phyloP scores from a whole-genome alignment of 2,888 invertebrate species.

The Eupithecia subumbrata region DNA sequence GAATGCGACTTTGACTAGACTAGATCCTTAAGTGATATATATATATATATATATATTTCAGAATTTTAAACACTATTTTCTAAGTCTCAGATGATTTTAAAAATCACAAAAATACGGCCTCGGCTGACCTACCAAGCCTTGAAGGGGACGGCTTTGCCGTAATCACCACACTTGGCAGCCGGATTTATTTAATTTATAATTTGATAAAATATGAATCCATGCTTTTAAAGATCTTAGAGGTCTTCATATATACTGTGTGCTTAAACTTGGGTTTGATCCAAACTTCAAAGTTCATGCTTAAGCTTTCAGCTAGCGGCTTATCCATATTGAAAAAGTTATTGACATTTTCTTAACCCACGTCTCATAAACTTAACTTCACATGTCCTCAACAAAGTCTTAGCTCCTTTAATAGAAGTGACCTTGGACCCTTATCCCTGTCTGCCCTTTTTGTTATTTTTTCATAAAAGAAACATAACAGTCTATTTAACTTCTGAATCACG shows the following conservation, averaged over 20 bases:
- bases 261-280: slow-evolving; percentile 1
- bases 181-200: not conserved
- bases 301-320: slow-evolving; percentile 30
- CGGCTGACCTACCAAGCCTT: too few relatives aligned
- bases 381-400: slow-evolving; percentile 39
- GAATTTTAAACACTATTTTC: too few relatives aligned
- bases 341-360: slow-evolving; percentile 38
- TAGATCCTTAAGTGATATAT: too few relatives aligned
- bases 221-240: not conserved
- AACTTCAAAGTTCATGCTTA: slow-evolving; percentile 16
- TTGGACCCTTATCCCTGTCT: slow-evolving; percentile 35
- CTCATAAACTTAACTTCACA: slow-evolving; percentile 35
- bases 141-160: too few relatives aligned
- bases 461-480: slow-evolving; percentile 30
- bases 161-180: too few relatives aligned
- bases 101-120: too few relatives aligned
- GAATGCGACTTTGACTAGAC: too few relatives aligned
- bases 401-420: slow-evolving; percentile 35
- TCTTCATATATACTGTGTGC: not conserved
- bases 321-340: slow-evolving; percentile 41
- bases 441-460: slow-evolving; percentile 37
- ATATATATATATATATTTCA: too few relatives aligned
- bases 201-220: not conserved
- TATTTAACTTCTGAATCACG: slow-evolving; percentile 31
- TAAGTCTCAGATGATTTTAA: too few relatives aligned